Base-by-base conservation (phyloP, 2,113 vertebrate genomes). In the Baryphthengus martii region DNA sequence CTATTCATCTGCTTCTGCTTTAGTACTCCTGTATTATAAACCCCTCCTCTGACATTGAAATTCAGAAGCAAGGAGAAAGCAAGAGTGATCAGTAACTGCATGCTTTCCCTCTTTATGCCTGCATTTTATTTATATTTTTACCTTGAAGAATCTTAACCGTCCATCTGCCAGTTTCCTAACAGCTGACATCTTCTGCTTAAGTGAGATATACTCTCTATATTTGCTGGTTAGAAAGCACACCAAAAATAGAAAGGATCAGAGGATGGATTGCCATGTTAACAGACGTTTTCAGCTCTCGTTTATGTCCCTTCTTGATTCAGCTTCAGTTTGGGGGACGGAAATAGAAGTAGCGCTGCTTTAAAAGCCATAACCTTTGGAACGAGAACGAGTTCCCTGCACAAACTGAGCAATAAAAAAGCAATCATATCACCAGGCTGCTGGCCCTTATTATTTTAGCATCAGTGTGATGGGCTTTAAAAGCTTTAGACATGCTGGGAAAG, bases 401-500 rank as follows among this genome's bases (percentile, higher is more conserved):
- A 97, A 93, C 94, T 58, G 90, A 92, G 90, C 95, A 97, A 95
- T 97, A 97, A 97, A 96, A 97, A 97, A 95, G 95, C 93, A 97
- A 97, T 97, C 96, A 89, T 97, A 96, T 96, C 68, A 87, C 96
- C 95, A 96, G 94, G 93, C 95, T 85, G 55, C 95, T 95, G 90
- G 96, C 96, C 95, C 92, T 97, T 97, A 97, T 97, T 97, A 97
- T 97, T 97, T 97, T 96, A 97, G 62, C 95, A 97, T 97, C 97
- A 97, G 89, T 97, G 55, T 97, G 95, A 97, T 96, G 95, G 97
- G 86, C 47, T 95, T 97, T 97, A 96, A 97, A 97, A 96, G 97
- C 97, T 96, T 97, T 83, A 87, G 65, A 96, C 97, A 93, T 95
- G 95, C 96, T 97, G 97, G 83, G 97, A 95, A 97, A 97, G 88